These are phyloP conservation scores for Tineola bisselliella DNA, from an alignment of 2,888 invertebrate genomes.

Conservation along the genomic window DNA sequence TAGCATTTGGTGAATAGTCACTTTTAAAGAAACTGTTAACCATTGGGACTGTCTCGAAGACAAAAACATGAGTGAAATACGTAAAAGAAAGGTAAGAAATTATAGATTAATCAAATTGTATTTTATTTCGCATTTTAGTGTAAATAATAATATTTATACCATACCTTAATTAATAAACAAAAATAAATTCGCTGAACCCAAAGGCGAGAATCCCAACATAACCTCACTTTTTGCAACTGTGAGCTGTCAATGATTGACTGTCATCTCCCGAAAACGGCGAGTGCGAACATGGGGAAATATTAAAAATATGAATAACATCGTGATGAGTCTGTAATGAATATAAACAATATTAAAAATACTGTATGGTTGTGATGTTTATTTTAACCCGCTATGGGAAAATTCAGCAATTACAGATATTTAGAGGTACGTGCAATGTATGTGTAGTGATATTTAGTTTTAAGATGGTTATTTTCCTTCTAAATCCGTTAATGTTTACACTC, in stretches of 20 bases:
- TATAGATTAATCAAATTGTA: neutral
- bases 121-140: neutral
- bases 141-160: neutral
- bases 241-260: neutral
- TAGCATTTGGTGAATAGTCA: too few species aligned
- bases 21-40: too few species aligned
- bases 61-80: constrained; percentile 19
- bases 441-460: neutral
- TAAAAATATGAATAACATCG: neutral
- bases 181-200: neutral
- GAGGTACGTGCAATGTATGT: constrained; percentile 58
- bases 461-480: neutral
- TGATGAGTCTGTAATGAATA: neutral
- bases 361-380: constrained; percentile 52
- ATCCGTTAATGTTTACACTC: neutral
- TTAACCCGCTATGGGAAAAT: constrained; percentile 60
- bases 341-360: constrained; percentile 10
- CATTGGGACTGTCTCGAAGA: too few species aligned
- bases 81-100: constrained; percentile 22
- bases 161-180: neutral
- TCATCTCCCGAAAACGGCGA: neutral
- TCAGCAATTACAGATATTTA: constrained; percentile 65
- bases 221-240: neutral
- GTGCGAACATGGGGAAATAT: neutral
- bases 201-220: neutral